Base-by-base conservation (phyloP, 2,113 vertebrate species). In the Thalassarche chlororhynchos region DNA sequence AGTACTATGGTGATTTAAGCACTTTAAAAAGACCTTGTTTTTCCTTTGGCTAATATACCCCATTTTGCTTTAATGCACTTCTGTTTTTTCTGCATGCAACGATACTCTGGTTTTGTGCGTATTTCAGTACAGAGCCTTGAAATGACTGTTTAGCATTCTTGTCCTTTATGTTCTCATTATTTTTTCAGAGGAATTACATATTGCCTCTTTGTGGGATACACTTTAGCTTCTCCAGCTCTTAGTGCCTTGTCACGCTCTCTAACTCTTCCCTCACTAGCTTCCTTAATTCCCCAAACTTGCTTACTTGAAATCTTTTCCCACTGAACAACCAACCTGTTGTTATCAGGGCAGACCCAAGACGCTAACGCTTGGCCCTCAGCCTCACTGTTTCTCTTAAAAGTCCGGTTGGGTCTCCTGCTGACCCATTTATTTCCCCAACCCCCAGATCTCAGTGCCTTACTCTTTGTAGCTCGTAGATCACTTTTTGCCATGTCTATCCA, bases 401-500 rank as follows among this genome's bases (percentile, higher is more conserved):
- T 1, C 38, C 23, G 17, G 5, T 1, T 18, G 12, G 5, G 14
- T 25, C 23, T 84, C 51, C 46, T 6, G 49, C 13, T 19, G 51
- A 36, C 10, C 1, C 1, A 14, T 29, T 16, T 38, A 26, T 14
- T 46, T 8, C 28, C 32, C 29, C 21, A 31, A 0, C 1, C 3
- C 20, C 5, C 51, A 24, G 24, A 19, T 9, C 24, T 26, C 52
- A 10, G 46, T 1, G 32, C 31, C 47, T 55, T 14, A 25, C 12
- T 34, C 60, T 46, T 7, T 6, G 10, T 4, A 18, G 34, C 38
- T 23, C 38, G 1, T 4, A 4, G 1, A 5, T 11, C 46, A 5
- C 51, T 40, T 47, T 61, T 21, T 1, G 51, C 3, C 31, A 6
- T 7, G 11, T 10, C 62, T 5, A 0, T 4, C 5, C 28, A 0